Conservation (phyloP, 2,888 invertebrate species). For the Mythimna albipuncta region DNA sequence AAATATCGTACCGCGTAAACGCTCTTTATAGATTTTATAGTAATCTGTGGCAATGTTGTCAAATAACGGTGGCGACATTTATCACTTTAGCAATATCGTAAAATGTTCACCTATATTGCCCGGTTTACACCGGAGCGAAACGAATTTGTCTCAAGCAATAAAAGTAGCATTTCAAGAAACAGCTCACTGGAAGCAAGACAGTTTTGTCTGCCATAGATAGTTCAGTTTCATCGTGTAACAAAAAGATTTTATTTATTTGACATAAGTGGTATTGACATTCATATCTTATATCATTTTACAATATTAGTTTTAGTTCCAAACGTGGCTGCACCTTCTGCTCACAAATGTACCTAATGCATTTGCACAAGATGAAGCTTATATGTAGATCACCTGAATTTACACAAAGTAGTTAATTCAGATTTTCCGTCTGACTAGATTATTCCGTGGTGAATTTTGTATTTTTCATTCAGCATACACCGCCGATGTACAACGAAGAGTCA, state of each 20-base stretch:
- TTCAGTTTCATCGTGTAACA: background rate
- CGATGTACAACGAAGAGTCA: no score
- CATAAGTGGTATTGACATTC: background rate
- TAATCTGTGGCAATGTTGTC: slow-evolving; percentile 4
- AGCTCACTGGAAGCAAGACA: background rate
- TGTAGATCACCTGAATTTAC: no score
- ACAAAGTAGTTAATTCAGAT: no score
- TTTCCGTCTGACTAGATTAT: no score
- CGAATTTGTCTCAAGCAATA: slow-evolving; percentile 13
- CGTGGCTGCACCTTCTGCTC: no score
- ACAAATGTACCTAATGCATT: no score
- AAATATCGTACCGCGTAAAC: background rate
- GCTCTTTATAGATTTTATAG: background rate
- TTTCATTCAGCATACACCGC: no score
- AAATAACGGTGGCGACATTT: slow-evolving; percentile 21
- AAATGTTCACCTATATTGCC: slow-evolving; percentile 5
- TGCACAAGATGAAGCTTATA: no score
- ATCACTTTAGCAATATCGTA: slow-evolving; percentile 20
- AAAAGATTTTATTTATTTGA: background rate
- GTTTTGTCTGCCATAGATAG: background rate
- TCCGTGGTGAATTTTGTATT: no score
- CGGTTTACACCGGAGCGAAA: slow-evolving; percentile 17
- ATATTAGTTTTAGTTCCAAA: no score
- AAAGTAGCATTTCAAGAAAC: background rate
- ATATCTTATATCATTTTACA: background rate